Evolutionary conservation across 1,140 invertebrate species (phyloP).

Genomic region (Atta cephalotes): DNA sequence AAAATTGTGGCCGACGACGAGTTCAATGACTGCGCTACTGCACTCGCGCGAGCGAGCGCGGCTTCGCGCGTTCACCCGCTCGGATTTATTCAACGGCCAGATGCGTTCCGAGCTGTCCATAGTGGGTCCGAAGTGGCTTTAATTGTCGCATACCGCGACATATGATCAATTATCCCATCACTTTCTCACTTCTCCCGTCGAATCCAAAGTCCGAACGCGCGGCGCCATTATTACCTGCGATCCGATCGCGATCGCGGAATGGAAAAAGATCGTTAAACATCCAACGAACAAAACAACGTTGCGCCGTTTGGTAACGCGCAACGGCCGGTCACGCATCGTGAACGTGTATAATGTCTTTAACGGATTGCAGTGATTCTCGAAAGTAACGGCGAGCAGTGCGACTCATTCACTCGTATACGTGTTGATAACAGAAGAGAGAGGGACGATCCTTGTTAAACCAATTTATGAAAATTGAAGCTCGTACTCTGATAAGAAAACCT

Average conservation of each 20-base stretch:
- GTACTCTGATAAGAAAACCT: background rate
- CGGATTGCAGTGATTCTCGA: constrained; percentile 64
- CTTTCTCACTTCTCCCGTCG: background rate
- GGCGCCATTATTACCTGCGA: constrained; percentile 1
- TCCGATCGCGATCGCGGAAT: background rate
- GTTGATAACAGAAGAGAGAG: constrained; percentile 30
- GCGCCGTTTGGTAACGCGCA: constrained; percentile 56
- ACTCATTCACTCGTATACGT: constrained; percentile 35
- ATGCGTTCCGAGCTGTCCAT: background rate
- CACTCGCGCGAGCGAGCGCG: constrained; percentile 38
- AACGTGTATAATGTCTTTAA: constrained; percentile 64
- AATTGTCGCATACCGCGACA: constrained; percentile 13
- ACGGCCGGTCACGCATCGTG: constrained; percentile 55
- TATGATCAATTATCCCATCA: constrained; percentile 13
- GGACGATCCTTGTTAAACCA: background rate
- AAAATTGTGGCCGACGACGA: constrained; percentile 57
- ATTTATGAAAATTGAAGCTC: background rate
- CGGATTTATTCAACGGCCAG: constrained; percentile 39
- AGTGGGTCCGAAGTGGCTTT: background rate
- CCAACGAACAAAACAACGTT: constrained; percentile 22
- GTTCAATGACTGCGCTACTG: constrained; percentile 62
- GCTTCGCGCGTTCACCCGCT: constrained; percentile 36
- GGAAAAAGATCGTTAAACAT: constrained; percentile 37
- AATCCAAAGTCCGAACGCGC: background rate
- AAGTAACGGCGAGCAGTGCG: constrained; percentile 60